Conservation (phyloP, 64 coral and sea anemone species). For the Catalaphyllia jardinei region DNA sequence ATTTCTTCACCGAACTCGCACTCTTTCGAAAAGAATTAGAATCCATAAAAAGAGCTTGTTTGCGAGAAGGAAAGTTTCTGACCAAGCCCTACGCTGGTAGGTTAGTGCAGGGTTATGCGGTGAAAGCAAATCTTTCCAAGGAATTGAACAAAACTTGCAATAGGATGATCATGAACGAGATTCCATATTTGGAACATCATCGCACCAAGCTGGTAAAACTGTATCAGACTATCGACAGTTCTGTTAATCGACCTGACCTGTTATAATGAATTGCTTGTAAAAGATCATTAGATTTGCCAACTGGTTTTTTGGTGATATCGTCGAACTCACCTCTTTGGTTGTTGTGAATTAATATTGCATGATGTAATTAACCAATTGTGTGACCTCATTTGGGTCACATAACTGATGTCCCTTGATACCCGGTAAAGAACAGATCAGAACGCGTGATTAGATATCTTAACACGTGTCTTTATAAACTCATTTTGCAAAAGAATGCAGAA, state of each 20-base stretch:
- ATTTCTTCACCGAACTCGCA: slow-evolving; percentile 40
- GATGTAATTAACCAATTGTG: no score
- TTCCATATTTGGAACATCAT: not conserved
- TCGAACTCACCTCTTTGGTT: no score
- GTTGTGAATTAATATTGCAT: no score
- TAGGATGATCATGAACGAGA: slow-evolving; percentile 7
- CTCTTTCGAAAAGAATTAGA: slow-evolving; percentile 36
- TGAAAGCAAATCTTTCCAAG: not conserved
- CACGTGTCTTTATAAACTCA: no score
- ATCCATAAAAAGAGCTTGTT: not conserved
- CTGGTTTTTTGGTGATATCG: no score
- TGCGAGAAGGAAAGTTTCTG: not conserved
- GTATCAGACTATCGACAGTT: not conserved
- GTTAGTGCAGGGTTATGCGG: not conserved
- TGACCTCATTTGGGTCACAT: no score
- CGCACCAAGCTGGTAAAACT: not conserved
- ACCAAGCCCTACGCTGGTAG: not conserved
- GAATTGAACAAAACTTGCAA: slow-evolving; percentile 6
- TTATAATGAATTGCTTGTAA: not conserved
- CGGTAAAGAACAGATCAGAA: no score
- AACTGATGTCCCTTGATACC: no score
- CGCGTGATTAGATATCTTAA: no score
- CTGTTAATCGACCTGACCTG: not conserved
- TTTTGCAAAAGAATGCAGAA: no score
- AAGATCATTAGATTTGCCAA: not conserved